Base-by-base conservation (phyloP, 2,797 vertebrate species). In the Esox masquinongy region DNA sequence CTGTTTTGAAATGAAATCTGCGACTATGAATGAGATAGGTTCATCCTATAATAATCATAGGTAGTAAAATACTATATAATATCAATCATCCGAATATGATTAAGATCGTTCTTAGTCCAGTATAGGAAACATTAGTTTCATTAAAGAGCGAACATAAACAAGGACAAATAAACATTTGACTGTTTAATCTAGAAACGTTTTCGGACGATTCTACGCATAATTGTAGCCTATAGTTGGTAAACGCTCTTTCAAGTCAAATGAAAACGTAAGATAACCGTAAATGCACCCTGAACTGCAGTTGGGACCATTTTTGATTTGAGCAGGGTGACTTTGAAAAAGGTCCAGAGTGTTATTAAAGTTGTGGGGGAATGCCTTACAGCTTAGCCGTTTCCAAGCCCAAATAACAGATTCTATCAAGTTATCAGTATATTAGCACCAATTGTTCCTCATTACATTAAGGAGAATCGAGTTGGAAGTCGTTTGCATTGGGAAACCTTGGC, bases 341-440 rank as follows among this genome's bases (percentile, higher is more conserved):
- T 82, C 83, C 81, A 84, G 75, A 84, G 77, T 83, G 85, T 88
- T 84, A 89, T 86, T 86, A 87, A 84, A 87, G 82, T 73, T 79
- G 77, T 76, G 68, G 79, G 87, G 81, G 84, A 90, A 91, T 88
- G 90, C 91, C 91, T 92, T 75, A 86, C 77, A 91, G 92, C 88
- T 59, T 71, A 84, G 83, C 84, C 78, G 85, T 79, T 64, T 79
- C 74, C 83, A 86, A 90, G 77, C 84, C 83, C 89, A 90, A 89
- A 89, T 90, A 91, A 90, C 91, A 91, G 86, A 91, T 87, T 77
- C 88, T 89, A 92, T 89, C 92, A 89, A 93, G 92, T 93, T 89
- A 83, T 92, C 91, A 95, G 94, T 94, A 93, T 94, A 95, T 96
- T 96, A 96, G 92, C 91, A 94, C 93, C 91, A 94, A 95, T 95